A percentile compares a stretch with the other conserved stretches of the same genome.
These are phyloP conservation scores for Campoplex nolae DNA, from an alignment of 2,888 invertebrate species.

Conservation along the genomic window DNA sequence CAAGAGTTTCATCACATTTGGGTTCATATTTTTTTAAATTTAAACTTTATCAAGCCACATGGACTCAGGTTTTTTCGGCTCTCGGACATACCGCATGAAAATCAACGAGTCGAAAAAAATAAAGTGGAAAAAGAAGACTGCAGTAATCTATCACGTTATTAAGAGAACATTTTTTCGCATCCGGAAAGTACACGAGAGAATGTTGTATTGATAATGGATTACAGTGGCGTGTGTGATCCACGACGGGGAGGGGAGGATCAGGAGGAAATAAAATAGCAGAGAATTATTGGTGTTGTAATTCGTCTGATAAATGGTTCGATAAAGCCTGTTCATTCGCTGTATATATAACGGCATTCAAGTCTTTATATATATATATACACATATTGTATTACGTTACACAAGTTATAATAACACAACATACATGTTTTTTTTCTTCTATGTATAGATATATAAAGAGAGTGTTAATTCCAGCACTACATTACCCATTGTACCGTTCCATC, in stretches of 20 bases:
- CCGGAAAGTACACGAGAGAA: not conserved
- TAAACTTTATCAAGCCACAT: too few relatives aligned
- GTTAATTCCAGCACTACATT: slow-evolving; percentile 42
- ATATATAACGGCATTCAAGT: slow-evolving; percentile 30
- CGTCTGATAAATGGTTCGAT: slow-evolving; percentile 62
- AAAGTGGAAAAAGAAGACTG: too few relatives aligned
- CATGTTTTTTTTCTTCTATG: not conserved
- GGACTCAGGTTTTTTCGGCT: too few relatives aligned
- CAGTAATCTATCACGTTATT: not conserved
- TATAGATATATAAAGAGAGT: slow-evolving; percentile 36
- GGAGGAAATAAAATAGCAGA: slow-evolving; percentile 8
- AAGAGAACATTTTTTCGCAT: not conserved
- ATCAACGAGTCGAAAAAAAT: too few relatives aligned
- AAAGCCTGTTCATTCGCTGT: slow-evolving; percentile 40
- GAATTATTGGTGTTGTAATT: slow-evolving; percentile 48
- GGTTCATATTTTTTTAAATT: too few relatives aligned
- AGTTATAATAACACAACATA: slow-evolving; percentile 74
- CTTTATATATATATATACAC: slow-evolving; percentile 20
- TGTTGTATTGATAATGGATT: slow-evolving; percentile 71
- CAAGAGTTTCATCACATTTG: too few relatives aligned
- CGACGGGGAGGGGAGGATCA: not conserved
- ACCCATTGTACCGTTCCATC: slow-evolving; percentile 76
- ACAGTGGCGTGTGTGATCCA: slow-evolving; percentile 64
- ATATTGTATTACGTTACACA: slow-evolving; percentile 52
- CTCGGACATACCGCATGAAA: too few relatives aligned